Conservation (phyloP, 2,113 vertebrate species). For the Poecile atricapillus region DNA sequence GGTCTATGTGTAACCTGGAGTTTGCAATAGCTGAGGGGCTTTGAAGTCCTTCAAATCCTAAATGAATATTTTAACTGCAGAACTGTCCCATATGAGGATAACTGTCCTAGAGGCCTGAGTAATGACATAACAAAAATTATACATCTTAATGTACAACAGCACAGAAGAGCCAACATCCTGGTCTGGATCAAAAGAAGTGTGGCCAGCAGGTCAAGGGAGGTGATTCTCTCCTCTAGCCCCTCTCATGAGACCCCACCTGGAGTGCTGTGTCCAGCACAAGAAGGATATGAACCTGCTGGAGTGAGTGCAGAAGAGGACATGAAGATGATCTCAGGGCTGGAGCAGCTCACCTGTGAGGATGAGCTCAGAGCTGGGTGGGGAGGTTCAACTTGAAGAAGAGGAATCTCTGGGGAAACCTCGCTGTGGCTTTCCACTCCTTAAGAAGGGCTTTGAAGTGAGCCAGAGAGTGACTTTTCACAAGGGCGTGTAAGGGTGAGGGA, state of each 20-base stretch:
- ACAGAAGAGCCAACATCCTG: background rate
- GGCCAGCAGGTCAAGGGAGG: background rate
- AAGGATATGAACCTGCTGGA: background rate
- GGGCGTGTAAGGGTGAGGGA: background rate
- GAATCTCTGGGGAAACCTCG: background rate
- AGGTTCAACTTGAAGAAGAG: background rate
- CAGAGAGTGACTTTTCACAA: background rate
- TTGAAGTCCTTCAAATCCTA: background rate
- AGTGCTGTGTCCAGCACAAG: background rate
- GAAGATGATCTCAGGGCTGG: background rate
- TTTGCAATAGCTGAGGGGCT: background rate
- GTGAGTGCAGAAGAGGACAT: rapidly evolving
- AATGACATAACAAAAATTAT: background rate
- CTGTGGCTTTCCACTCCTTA: background rate
- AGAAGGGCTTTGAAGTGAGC: no score
- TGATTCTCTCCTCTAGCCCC: background rate
- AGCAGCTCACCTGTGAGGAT: background rate
- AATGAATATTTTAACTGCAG: background rate
- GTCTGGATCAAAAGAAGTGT: background rate
- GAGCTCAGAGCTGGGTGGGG: background rate
- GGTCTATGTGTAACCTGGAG: background rate
- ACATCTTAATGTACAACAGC: rapidly evolving
- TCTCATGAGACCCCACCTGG: no score
- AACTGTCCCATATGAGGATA: background rate
- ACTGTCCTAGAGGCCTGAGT: background rate